Evolutionary conservation across 2,113 vertebrate species (phyloP), one percentile per base, ranked within the genome.

Genomic region (Corythornis vintsioides): DNA sequence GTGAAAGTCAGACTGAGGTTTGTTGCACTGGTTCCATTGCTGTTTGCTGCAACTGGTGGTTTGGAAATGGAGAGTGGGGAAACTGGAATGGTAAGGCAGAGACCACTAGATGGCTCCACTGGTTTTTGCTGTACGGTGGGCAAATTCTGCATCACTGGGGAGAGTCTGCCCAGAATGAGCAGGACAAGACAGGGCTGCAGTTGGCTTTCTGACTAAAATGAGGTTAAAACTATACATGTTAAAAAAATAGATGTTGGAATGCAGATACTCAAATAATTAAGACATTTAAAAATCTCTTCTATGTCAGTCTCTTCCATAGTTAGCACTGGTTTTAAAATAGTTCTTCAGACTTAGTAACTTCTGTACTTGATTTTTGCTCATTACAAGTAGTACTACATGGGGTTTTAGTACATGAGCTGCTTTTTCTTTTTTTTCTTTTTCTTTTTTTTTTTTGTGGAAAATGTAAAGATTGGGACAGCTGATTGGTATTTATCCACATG

Each of bases 61-160:
- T 91, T 87, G 64, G 64, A 48, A 60, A 63, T 17, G 19, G 63
- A 47, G 55, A 31, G 22, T 91, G 95, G 84, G 76, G 29, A 52
- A 35, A n/a, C n/a, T 66, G 83, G 89, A 63, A 15, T 48, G 35
- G n/a, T 1, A 25, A 66, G 42, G 17, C 20, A 70, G 52, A 90
- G 60, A 67, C 94, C 92, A 93, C 87, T 94, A 96, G 95, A 60
- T 96, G 95, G 95, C 92, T 88, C 91, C 92, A 83, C 87, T 43
- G 56, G 7, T 87, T 95, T 82, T 92, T 92, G 18, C 9, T 75
- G 63, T 80, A 2, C 31, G 25, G 6, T 74, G 92, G 94, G 92
- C 42, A 91, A 60, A 91, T 96, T 67, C n/a, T 52, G 65, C 53
- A 60, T 47, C 60, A 13, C 31, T 65, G 53, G 25, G 33, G 38